Base-by-base conservation (phyloP, 2,113 vertebrate genomes). In the Oncorhynchus mykiss region DNA sequence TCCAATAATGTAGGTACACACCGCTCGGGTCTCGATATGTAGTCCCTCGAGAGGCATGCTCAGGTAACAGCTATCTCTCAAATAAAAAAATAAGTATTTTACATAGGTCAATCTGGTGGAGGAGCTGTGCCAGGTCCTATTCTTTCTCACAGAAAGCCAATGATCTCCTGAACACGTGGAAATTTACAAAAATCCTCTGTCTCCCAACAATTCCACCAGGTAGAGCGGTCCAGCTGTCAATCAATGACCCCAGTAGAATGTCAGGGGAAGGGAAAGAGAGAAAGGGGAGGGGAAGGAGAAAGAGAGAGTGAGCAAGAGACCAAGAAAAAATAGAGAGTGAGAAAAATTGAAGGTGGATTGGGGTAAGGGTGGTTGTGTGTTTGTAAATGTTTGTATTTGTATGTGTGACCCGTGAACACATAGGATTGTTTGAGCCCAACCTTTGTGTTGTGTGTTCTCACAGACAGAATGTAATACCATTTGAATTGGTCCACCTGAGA, bases 401-500 rank as follows among this genome's bases (percentile, higher is more conserved):
- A 81, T 81, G 78, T 84, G 77, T 80, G 78, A 80, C 84, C 81
- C 80, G 54, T 66, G 78, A 79, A 67, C 78, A 78, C 49, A 70
- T 67, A 45, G 27, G 77, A 78, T 82, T 89, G 85, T 83, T 85
- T 88, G 86, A 87, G 86, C 77, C 82, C 87, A 86, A 85, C 87
- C 89, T 88, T 82, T 80, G 2, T 79, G 72, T 31, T 27, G 7
- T 79, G 64, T 48, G 65, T 51, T 71, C 31, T 59, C 51, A 65
- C 71, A 71, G 48, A 65, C 78, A 79, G 62, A 81, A 81, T 80
- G 87, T 80, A 90, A 88, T 84, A 73, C 72, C 78, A 88, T 92
- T 91, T 87, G 89, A 90, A 91, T 88, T 79, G 70, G 74, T 86
- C 85, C 92, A 91, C 87, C 77, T 88, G 89, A 89, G 91, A 91